Evolutionary conservation across 2,113 vertebrate species (phyloP).

Genomic region (Oryzias celebensis): DNA sequence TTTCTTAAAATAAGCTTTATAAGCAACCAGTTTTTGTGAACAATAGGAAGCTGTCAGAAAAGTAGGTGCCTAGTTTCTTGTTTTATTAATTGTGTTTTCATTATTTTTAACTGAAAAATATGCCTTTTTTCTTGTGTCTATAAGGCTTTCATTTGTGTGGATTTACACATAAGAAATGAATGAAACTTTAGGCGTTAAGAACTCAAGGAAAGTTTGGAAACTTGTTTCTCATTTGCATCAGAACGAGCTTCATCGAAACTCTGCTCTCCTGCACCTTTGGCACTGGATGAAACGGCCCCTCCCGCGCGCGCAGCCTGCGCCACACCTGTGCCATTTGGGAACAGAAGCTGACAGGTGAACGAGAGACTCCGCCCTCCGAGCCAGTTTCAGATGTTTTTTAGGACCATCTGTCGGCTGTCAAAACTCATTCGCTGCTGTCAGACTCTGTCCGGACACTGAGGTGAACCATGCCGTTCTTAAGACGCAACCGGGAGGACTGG

Average conservation of each 20-base stretch:
- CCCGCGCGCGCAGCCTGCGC: background rate
- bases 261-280: background rate
- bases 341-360: conserved; percentile 8
- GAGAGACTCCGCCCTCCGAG: conserved; percentile 41
- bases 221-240: conserved; percentile 13
- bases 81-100: too few relatives aligned
- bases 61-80: too few relatives aligned
- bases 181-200: too few relatives aligned
- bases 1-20: too few relatives aligned
- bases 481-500: conserved; percentile 40
- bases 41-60: too few relatives aligned
- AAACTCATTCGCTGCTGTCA: background rate
- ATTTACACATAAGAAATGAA: too few relatives aligned
- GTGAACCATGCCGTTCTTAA: conserved; percentile 37
- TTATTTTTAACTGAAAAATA: too few relatives aligned
- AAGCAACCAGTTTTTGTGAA: too few relatives aligned
- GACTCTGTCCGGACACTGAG: background rate
- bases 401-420: conserved; percentile 30
- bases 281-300: conserved; percentile 1
- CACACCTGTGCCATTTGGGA: conserved; percentile 48
- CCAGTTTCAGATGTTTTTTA: conserved; percentile 57
- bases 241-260: conserved; percentile 44
- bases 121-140: too few relatives aligned
- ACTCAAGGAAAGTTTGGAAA: background rate
- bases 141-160: too few relatives aligned